Conservation (phyloP, 2,888 invertebrate species). For the Dryobotodes eremita region DNA sequence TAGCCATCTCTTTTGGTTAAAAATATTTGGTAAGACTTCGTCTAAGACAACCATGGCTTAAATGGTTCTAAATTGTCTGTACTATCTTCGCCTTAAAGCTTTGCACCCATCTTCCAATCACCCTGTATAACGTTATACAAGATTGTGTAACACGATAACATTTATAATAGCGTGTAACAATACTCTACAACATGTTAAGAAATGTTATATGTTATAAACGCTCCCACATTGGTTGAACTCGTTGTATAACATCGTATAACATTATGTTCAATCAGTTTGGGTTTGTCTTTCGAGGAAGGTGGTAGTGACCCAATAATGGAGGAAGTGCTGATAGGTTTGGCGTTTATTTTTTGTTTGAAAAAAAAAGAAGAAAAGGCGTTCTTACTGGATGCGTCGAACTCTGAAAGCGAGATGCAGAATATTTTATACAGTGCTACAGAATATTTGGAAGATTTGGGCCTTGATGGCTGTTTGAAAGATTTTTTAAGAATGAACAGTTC, state of each 20-base stretch:
- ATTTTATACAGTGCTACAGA: too few relatives aligned
- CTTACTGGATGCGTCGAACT: slow-evolving; percentile 22
- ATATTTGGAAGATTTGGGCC: too few relatives aligned
- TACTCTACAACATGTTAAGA: not conserved
- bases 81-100: too few relatives aligned
- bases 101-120: too few relatives aligned
- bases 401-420: slow-evolving; percentile 21
- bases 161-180: not conserved
- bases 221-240: not conserved
- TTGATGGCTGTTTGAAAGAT: too few relatives aligned
- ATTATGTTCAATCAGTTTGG: slow-evolving; percentile 1
- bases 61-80: too few relatives aligned
- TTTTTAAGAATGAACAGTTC: too few relatives aligned
- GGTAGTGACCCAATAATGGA: slow-evolving; percentile 3
- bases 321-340: slow-evolving; percentile 4
- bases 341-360: slow-evolving; percentile 23
- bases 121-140: not conserved
- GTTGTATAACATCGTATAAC: not conserved
- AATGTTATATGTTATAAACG: not conserved
- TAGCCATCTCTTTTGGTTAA: too few relatives aligned
- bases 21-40: too few relatives aligned
- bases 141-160: not conserved
- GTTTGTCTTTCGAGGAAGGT: not conserved
- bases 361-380: slow-evolving; percentile 27
- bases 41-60: too few relatives aligned